Evolutionary conservation across 37 sponge, comb jelly and placozoan genomes (phyloP).

Genomic region (Spongilla lacustris): DNA sequence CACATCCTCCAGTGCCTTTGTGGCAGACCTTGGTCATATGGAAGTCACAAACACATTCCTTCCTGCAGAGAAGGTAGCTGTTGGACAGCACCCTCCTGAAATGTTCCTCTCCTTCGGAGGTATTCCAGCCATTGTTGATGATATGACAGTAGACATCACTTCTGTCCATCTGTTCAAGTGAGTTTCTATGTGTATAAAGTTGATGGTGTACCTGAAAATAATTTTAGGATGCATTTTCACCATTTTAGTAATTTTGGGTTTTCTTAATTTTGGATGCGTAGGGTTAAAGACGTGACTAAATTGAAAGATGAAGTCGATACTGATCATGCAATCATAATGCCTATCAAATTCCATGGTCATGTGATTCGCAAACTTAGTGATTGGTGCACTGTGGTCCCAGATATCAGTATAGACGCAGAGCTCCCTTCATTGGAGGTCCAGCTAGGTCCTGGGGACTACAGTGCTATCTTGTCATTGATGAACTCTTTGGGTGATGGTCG

Average conservation of each 20-base stretch:
- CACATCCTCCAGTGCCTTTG: constrained; percentile 42
- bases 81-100: not conserved
- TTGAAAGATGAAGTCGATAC: too few relatives aligned
- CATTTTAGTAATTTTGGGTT: too few relatives aligned
- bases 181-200: not conserved
- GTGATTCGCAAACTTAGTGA: constrained; percentile 45
- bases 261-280: too few relatives aligned
- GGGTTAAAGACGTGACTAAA: too few relatives aligned
- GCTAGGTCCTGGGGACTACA: constrained; percentile 6
- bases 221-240: too few relatives aligned
- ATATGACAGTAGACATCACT: constrained; percentile 22
- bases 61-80: constrained; percentile 7
- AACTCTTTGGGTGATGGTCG: not conserved
- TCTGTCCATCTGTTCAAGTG: constrained; percentile 45
- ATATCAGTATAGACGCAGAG: constrained; percentile 22
- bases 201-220: too few relatives aligned
- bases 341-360: constrained; percentile 38
- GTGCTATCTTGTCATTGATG: not conserved
- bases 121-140: constrained; percentile 43
- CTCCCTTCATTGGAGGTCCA: constrained; percentile 28
- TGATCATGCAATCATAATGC: constrained; percentile 42
- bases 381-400: constrained; percentile 38
- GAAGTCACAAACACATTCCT: constrained; percentile 41
- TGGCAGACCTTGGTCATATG: constrained; percentile 53
- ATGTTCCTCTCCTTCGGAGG: constrained; percentile 12